Evolutionary conservation across 2,113 vertebrate genomes (phyloP).

Genomic region (Phycodurus eques): DNA sequence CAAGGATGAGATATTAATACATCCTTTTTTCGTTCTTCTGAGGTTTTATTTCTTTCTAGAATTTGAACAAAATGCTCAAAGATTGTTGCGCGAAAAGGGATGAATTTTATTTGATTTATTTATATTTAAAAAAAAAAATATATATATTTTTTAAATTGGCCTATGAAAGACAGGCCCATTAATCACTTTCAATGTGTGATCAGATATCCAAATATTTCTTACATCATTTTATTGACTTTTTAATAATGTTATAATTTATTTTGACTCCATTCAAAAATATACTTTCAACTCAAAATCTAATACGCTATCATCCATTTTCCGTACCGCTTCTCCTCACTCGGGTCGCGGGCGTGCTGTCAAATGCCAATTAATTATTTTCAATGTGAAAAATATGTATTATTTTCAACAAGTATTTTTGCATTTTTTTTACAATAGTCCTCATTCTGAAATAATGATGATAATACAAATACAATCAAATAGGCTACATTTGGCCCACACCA

Average conservation of each 20-base stretch:
- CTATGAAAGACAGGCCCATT: too few relatives aligned
- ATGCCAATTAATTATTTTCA: not conserved
- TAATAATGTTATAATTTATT: too few relatives aligned
- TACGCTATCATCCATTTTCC: not conserved
- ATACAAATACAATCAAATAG: too few relatives aligned
- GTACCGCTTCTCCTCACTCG: too few relatives aligned
- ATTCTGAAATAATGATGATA: too few relatives aligned
- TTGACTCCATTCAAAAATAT: not conserved
- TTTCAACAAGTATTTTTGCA: too few relatives aligned
- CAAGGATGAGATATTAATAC: not conserved
- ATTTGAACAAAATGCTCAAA: not conserved
- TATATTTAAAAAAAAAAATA: not conserved
- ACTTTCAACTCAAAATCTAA: not conserved
- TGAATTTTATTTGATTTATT: too few relatives aligned
- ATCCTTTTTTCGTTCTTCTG: not conserved
- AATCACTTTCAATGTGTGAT: not conserved
- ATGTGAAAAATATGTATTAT: too few relatives aligned
- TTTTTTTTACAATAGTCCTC: too few relatives aligned
- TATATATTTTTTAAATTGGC: not conserved
- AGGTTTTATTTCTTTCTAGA: not conserved
- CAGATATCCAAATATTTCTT: not conserved
- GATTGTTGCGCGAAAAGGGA: not conserved
- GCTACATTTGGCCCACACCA: too few relatives aligned
- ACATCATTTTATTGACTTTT: not conserved
- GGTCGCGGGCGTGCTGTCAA: too few relatives aligned